phyloP scores from a whole-genome alignment of 2,888 invertebrate species.

The Drosophila anomalipes region DNA sequence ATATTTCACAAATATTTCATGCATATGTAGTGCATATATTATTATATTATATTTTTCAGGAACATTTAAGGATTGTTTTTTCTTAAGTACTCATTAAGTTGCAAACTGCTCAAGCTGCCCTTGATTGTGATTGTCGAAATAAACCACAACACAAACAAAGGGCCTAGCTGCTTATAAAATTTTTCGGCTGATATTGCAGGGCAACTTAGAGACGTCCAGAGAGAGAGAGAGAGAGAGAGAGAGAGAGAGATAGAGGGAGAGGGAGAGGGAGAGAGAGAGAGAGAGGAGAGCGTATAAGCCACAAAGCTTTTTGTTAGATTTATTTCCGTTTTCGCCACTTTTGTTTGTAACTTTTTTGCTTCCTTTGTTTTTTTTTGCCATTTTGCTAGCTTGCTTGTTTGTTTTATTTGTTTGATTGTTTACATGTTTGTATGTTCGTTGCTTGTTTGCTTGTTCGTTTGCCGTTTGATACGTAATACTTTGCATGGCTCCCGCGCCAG shows the following conservation, averaged over 20 bases:
- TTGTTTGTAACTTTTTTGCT: conserved; percentile 62
- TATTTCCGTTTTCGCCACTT: conserved; percentile 74
- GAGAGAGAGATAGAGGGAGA: not conserved
- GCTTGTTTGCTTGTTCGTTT: conserved; percentile 41
- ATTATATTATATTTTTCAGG: too few species aligned
- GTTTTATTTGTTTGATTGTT: conserved; percentile 29
- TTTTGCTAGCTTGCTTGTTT: conserved; percentile 23
- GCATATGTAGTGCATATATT: too few species aligned
- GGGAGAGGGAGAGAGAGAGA: not conserved
- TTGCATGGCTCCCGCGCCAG: conserved; percentile 26
- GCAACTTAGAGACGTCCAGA: not conserved
- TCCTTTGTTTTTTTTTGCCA: conserved; percentile 19
- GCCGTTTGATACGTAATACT: conserved; percentile 50
- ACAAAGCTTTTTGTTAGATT: conserved; percentile 78
- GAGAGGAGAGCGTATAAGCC: conserved; percentile 33
- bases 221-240: not conserved
- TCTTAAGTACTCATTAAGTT: not conserved
- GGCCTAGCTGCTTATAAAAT: conserved; percentile 49
- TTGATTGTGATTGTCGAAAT: conserved; percentile 48
- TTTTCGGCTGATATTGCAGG: conserved; percentile 34
- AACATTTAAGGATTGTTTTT: too few species aligned
- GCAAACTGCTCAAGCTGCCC: conserved; percentile 7
- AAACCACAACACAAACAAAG: conserved; percentile 63
- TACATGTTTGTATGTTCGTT: conserved; percentile 14
- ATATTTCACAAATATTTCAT: too few species aligned